A percentile compares a stretch with the other conserved stretches of the same genome.
These are phyloP conservation scores for Microtus agrestis DNA, from an alignment of 2,797 vertebrate genomes.

Conservation along the genomic window DNA sequence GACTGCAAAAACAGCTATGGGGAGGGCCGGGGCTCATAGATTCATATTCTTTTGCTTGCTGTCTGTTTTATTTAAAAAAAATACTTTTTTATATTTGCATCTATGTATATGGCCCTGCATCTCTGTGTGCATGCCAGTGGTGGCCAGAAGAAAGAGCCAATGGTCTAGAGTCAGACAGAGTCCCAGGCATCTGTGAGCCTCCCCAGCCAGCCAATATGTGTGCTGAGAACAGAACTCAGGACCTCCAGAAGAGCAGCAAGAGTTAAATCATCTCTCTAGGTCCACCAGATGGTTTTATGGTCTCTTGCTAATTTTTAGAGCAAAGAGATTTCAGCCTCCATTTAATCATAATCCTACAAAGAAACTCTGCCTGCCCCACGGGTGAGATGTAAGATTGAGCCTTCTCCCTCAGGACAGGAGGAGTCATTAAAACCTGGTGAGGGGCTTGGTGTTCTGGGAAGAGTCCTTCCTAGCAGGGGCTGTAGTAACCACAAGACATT, in stretches of 20 bases:
- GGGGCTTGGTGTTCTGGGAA: not conserved
- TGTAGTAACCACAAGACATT: not conserved
- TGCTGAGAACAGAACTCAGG: not conserved
- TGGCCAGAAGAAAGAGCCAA: not conserved
- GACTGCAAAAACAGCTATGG: not conserved
- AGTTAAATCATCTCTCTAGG: not conserved
- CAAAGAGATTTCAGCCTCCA: slow-evolving; percentile 19
- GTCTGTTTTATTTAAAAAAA: not conserved
- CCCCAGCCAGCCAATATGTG: not conserved
- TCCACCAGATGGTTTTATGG: not conserved
- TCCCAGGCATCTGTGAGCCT: not conserved
- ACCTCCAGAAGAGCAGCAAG: not conserved
- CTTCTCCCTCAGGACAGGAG: not conserved
- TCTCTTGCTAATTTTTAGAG: not conserved
- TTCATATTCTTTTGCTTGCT: not conserved
- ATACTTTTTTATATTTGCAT: not conserved
- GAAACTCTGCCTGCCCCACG: not conserved
- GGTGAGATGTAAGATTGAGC: not conserved
- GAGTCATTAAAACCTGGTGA: not conserved
- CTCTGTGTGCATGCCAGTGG: not conserved
- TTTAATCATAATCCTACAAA: not conserved
- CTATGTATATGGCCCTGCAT: not conserved
- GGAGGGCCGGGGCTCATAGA: not conserved
- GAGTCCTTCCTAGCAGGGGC: not conserved
- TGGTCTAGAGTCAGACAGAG: not conserved